These are phyloP conservation scores for Mythimna pallens DNA, from an alignment of 2,888 invertebrate species.

Conservation along the genomic window DNA sequence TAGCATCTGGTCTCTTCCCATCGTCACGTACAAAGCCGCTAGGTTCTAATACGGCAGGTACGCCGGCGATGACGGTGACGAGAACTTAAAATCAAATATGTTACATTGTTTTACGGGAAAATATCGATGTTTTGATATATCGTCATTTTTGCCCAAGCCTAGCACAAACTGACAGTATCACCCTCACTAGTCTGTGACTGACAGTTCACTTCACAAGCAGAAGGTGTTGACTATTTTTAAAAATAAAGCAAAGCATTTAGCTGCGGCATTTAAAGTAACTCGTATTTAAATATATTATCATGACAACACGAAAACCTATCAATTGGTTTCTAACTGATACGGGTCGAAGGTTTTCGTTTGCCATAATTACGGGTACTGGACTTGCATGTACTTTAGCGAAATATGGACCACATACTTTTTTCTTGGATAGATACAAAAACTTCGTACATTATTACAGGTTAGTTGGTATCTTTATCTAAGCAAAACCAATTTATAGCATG, in stretches of 20 bases:
- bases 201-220: too few species aligned
- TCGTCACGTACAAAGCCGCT: too few species aligned
- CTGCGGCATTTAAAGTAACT: background rate
- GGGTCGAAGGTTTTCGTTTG: slow-evolving; percentile 89
- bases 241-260: background rate
- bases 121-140: too few species aligned
- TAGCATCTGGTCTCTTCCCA: too few species aligned
- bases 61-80: too few species aligned
- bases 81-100: too few species aligned
- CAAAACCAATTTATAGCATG: background rate
- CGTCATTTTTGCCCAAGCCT: too few species aligned
- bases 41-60: too few species aligned
- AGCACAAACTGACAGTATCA: too few species aligned
- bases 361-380: slow-evolving; percentile 83
- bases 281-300: slow-evolving; percentile 40
- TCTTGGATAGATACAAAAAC: slow-evolving; percentile 91
- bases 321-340: slow-evolving; percentile 90
- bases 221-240: too few species aligned
- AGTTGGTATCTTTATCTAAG: slow-evolving; percentile 11
- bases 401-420: slow-evolving; percentile 91
- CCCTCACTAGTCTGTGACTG: too few species aligned
- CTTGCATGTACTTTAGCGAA: slow-evolving; percentile 88
- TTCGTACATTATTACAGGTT: slow-evolving; percentile 92
- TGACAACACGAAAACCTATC: slow-evolving; percentile 78
- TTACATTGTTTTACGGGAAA: too few species aligned